Percentiles rank a stretch among this genome's conserved stretches.
These are phyloP conservation scores for Thalpophila matura DNA, from an alignment of 2,888 invertebrate species.

Conservation along the genomic window DNA sequence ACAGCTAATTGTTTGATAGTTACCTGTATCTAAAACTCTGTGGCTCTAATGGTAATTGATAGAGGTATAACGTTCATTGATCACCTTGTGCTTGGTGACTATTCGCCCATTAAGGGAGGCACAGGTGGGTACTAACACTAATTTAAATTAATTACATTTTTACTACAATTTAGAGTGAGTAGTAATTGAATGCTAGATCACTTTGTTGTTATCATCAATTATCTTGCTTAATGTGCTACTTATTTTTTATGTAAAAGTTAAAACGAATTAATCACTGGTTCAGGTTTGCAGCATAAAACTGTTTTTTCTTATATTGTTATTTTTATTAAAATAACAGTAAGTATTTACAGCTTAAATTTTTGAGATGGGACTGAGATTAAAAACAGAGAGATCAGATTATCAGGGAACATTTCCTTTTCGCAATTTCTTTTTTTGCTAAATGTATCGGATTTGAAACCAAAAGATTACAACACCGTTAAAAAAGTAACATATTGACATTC, in stretches of 20 bases:
- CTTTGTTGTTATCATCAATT: not conserved
- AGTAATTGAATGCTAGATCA: not conserved
- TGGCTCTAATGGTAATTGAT: conserved; percentile 10
- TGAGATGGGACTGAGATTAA: no score
- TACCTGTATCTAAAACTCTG: not conserved
- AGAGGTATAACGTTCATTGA: not conserved
- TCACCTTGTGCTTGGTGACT: not conserved
- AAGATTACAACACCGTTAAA: no score
- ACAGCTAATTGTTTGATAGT: conserved; percentile 6
- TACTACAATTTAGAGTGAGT: not conserved
- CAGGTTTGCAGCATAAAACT: not conserved
- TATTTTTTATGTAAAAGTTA: no score
- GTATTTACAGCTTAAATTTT: no score
- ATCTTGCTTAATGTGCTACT: not conserved
- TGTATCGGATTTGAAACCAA: no score
- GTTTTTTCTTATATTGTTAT: not conserved
- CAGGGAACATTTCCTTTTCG: no score
- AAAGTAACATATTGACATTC: no score
- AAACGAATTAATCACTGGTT: not conserved
- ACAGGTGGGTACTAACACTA: not conserved
- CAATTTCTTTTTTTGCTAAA: no score
- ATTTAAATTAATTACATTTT: conserved; percentile 4
- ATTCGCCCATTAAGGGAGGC: conserved; percentile 1
- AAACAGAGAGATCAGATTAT: no score
- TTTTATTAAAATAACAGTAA: no score